Conservation (phyloP, 2,113 vertebrate genomes). For the Diadophis punctatus region DNA sequence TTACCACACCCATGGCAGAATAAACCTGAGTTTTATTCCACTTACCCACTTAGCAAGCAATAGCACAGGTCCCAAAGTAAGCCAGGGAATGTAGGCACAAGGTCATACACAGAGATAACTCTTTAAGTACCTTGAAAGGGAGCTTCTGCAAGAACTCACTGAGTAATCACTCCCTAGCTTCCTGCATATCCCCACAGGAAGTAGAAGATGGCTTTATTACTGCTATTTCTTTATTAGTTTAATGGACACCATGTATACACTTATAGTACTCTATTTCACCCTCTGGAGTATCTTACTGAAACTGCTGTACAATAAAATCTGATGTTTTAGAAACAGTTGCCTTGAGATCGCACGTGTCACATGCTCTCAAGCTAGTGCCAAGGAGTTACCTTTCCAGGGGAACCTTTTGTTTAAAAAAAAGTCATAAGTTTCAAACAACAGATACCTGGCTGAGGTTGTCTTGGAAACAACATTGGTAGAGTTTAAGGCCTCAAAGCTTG, state of each 20-base stretch:
- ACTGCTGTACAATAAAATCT: not conserved
- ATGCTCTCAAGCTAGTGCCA: not conserved
- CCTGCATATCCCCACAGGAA: not conserved
- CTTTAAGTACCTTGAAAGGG: not conserved
- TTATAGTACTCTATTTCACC: not conserved
- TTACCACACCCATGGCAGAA: not conserved
- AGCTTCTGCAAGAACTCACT: not conserved
- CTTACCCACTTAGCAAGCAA: not conserved
- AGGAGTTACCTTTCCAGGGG: not conserved
- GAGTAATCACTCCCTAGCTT: not conserved
- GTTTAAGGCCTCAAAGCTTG: not conserved
- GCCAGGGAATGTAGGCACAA: not conserved
- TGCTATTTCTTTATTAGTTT: not conserved
- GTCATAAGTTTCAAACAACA: not conserved
- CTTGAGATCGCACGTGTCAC: not conserved
- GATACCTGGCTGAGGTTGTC: conserved; percentile 3
- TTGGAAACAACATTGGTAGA: conserved; percentile 5
- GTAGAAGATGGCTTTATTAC: not conserved
- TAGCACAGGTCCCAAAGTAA: not conserved
- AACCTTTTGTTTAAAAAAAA: not conserved
- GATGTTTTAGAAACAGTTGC: not conserved
- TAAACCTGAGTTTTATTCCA: not conserved
- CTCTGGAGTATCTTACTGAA: not conserved
- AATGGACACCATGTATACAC: not conserved
- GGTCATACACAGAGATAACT: not conserved